Evolutionary conservation across 1,140 invertebrate species (phyloP).

Genomic region (Bombus ignitus): DNA sequence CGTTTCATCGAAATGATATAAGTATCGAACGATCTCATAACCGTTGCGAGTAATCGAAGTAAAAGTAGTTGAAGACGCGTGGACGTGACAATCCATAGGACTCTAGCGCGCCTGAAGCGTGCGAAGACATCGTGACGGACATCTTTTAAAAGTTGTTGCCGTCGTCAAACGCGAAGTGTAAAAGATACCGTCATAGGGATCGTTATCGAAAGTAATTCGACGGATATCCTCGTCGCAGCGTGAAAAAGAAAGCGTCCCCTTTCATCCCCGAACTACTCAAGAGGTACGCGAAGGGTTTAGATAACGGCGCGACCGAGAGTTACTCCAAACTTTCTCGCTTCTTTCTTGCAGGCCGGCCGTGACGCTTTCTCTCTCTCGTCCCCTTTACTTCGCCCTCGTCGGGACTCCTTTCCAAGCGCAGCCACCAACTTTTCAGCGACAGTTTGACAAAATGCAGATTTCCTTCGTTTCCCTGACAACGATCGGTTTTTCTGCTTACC

Average conservation of each 20-base stretch:
- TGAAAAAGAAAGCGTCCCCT: slow-evolving; percentile 42
- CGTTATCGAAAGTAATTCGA: slow-evolving; percentile 54
- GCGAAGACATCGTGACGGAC: neutral
- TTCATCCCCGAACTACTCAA: slow-evolving; percentile 62
- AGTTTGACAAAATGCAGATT: slow-evolving; percentile 72
- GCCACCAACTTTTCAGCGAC: slow-evolving; percentile 62
- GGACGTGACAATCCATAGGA: too few species aligned
- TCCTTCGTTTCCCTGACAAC: slow-evolving; percentile 69
- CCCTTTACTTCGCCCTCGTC: slow-evolving; percentile 20
- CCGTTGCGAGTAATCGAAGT: neutral
- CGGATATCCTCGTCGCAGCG: slow-evolving; percentile 45
- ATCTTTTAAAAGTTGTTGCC: slow-evolving; percentile 16
- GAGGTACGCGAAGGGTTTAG: slow-evolving; percentile 65
- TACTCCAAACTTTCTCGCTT: slow-evolving; percentile 61
- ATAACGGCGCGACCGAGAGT: slow-evolving; percentile 66
- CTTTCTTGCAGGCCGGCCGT: slow-evolving; percentile 35
- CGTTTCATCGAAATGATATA: neutral
- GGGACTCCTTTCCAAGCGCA: slow-evolving; percentile 30
- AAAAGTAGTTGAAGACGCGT: too few species aligned
- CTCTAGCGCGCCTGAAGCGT: too few species aligned
- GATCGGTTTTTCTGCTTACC: slow-evolving; percentile 64
- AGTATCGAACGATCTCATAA: neutral
- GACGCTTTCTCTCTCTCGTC: neutral
- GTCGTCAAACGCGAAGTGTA: neutral
- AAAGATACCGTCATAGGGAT: slow-evolving; percentile 38